Conservation (phyloP, 2,113 vertebrate genomes). For the Neolamprologus modestus region DNA sequence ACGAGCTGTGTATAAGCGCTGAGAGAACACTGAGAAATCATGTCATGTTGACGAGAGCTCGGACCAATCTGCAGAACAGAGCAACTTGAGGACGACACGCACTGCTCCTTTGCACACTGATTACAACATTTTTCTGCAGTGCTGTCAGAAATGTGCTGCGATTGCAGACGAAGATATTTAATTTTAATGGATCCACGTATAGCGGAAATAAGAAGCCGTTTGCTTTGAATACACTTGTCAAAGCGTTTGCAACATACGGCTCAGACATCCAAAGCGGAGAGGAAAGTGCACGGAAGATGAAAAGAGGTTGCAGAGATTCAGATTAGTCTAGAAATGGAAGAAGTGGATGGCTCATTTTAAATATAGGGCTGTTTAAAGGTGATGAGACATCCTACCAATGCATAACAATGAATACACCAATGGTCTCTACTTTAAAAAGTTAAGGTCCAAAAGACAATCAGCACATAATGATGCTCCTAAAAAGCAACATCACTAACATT, state of each 20-base stretch:
- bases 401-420: not conserved
- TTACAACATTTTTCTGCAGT: not conserved
- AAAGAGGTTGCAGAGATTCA: not conserved
- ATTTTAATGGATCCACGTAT: not conserved
- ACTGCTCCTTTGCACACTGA: not conserved
- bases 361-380: not conserved
- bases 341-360: constrained; percentile 14
- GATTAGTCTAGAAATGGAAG: not conserved
- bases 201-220: not conserved
- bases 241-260: not conserved
- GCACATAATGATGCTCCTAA: not conserved
- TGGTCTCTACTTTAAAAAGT: not conserved
- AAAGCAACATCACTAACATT: not conserved
- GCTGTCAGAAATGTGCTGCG: not conserved
- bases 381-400: not conserved
- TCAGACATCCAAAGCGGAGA: not conserved
- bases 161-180: not conserved
- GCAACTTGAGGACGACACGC: not conserved
- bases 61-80: not conserved
- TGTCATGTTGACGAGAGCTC: not conserved
- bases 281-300: not conserved
- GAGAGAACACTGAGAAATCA: constrained; percentile 29
- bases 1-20: constrained; percentile 30
- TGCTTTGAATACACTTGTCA: not conserved
- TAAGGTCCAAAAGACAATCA: not conserved